These are phyloP conservation scores for Danaus plexippus DNA, from an alignment of 1,140 invertebrate genomes.

Conservation along the genomic window DNA sequence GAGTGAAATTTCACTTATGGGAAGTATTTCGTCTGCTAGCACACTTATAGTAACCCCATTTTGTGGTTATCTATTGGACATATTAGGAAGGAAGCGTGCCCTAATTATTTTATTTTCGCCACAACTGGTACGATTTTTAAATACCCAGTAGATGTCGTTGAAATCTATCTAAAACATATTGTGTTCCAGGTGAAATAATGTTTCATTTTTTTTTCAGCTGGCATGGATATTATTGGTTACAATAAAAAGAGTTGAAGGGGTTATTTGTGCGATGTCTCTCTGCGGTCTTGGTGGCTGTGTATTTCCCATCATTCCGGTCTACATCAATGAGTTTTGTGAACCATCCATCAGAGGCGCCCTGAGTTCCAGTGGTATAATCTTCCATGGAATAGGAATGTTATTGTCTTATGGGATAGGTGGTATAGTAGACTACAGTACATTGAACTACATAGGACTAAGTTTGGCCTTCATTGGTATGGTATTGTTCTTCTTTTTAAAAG, in stretches of 20 bases:
- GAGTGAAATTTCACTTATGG: conserved; percentile 37
- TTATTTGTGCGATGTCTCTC: conserved; percentile 34
- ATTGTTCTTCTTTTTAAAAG: conserved; percentile 30
- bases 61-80: conserved; percentile 34
- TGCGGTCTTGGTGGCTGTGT: conserved; percentile 31
- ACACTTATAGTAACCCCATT: conserved; percentile 35
- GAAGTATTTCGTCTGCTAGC: conserved; percentile 40
- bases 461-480: conserved; percentile 22
- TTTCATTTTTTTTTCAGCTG: conserved; percentile 26
- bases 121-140: conserved; percentile 25
- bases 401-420: conserved; percentile 39
- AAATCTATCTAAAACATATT: too few relatives aligned
- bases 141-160: too few relatives aligned
- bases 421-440: conserved; percentile 27
- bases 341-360: conserved; percentile 41
- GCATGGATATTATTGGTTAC: conserved; percentile 28
- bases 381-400: conserved; percentile 39
- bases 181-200: too few relatives aligned
- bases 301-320: conserved; percentile 33
- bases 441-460: conserved; percentile 37
- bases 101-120: conserved; percentile 23
- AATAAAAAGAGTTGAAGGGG: conserved; percentile 33
- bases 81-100: conserved; percentile 41
- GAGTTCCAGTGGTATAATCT: conserved; percentile 35
- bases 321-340: conserved; percentile 46